phyloP scores from a whole-genome alignment of 2,888 invertebrate species.

The Prosapia bicincta region DNA sequence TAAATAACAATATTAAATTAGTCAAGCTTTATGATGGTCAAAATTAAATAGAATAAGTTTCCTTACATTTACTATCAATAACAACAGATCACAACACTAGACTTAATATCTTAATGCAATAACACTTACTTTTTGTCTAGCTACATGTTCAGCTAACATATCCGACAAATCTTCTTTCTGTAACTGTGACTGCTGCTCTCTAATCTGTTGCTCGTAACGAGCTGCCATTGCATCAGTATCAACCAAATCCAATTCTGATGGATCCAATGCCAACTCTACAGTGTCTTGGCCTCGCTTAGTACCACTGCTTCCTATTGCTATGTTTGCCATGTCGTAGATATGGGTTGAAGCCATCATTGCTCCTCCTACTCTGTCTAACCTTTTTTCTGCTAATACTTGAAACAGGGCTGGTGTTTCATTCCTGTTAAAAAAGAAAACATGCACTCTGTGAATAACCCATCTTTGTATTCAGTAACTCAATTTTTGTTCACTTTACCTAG shows the following conservation, averaged over 20 bases:
- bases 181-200: slow-evolving; percentile 85
- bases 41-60: too few species aligned
- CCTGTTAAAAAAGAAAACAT: slow-evolving; percentile 53
- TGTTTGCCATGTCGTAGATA: slow-evolving; percentile 89
- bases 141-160: slow-evolving; percentile 98
- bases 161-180: slow-evolving; percentile 95
- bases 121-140: slow-evolving; percentile 78
- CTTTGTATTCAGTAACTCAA: too few species aligned
- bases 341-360: slow-evolving; percentile 99
- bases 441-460: too few species aligned
- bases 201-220: slow-evolving; percentile 92
- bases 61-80: too few species aligned
- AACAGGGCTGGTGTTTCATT: slow-evolving; percentile 79
- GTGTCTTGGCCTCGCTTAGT: slow-evolving; percentile 49
- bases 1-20: too few species aligned
- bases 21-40: too few species aligned
- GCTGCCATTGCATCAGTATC: slow-evolving; percentile 95
- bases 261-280: slow-evolving; percentile 94
- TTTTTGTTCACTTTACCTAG: too few species aligned
- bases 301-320: slow-evolving; percentile 44
- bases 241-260: slow-evolving; percentile 89
- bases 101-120: too few species aligned
- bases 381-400: slow-evolving; percentile 76
- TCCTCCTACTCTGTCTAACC: slow-evolving; percentile 81
- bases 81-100: too few species aligned